Evolutionary conservation across 2,888 invertebrate species (phyloP), one percentile per base, ranked within the genome.

Genomic region (Pollenia griseotomentosa): DNA sequence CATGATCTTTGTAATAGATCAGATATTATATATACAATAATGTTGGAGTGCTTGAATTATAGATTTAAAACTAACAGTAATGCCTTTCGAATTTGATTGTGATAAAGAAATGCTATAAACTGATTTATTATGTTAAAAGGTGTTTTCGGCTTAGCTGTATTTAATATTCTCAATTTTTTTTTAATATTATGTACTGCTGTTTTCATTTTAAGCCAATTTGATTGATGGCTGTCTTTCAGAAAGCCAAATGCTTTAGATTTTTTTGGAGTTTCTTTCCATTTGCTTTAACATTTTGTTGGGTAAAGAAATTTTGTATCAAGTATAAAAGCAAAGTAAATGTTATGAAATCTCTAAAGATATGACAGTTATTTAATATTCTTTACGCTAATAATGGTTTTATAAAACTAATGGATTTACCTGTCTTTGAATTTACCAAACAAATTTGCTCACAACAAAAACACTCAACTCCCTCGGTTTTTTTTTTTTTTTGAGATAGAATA

Each of bases 301-400:
- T 46, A 44, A 11, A 66, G 12, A 11, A 0, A 65, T 48, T 16
- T 53, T 33, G 46, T 53, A 6, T 55, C 57, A 23, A 44, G 19
- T 55, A 19, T 55, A 59, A 19, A 42, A 68, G 65, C 33, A 61
- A 51, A 71, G 70, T 48, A 65, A 55, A 77, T 63, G 61, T 65
- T 73, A 23, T 48, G 42, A 78, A 83, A 78, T 78, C 78, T 83
- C 83, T 66, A 48, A 78, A 73, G 83, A 73, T 71, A 59, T 83
- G 83, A 73, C 71, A 83, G 65, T 73, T 83, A 78, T 83, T 83
- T 71, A 83, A 78, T 78, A 83, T 83, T 83, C 83, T 65, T 83
- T 71, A 51, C 83, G 65, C 78, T 83, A 83, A 83, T 83, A 83
- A 83, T 65, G 83, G 71, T 73, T 83, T 66, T 83, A 70, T 78